phyloP scores from a whole-genome alignment of 1,140 invertebrate genomes.

The Eufriesea mexicana region DNA sequence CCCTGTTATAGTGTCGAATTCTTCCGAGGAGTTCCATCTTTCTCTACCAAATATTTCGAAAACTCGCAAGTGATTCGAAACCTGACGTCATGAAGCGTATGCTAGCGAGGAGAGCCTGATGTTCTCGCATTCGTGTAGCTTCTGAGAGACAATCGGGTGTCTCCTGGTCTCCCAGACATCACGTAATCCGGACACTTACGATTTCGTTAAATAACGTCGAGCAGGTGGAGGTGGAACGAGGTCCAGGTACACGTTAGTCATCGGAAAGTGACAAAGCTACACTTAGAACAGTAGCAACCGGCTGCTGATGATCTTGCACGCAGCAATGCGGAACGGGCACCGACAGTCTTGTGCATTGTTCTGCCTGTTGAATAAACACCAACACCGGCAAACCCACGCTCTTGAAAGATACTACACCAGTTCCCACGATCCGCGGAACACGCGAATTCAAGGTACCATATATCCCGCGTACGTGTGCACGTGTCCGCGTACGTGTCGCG shows the following conservation, averaged over 20 bases:
- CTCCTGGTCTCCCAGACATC: not conserved
- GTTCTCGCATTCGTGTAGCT: too few species aligned
- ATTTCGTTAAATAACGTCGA: slow-evolving; percentile 14
- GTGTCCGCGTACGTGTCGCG: not conserved
- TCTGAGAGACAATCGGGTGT: not conserved
- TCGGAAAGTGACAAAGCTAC: slow-evolving; percentile 50
- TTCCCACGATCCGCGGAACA: slow-evolving; percentile 76
- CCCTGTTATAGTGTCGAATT: too few species aligned
- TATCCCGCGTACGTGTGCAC: slow-evolving; percentile 23
- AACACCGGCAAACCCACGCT: slow-evolving; percentile 74
- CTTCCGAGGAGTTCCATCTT: too few species aligned
- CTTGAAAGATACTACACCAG: slow-evolving; percentile 77
- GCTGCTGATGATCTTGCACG: slow-evolving; percentile 73
- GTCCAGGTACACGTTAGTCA: slow-evolving; percentile 14
- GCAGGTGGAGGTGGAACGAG: not conserved
- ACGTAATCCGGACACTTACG: slow-evolving; percentile 30
- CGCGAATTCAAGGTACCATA: slow-evolving; percentile 76
- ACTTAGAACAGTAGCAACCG: slow-evolving; percentile 65
- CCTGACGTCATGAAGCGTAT: too few species aligned
- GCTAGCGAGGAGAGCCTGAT: too few species aligned
- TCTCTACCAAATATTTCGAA: too few species aligned
- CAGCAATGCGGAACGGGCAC: slow-evolving; percentile 74
- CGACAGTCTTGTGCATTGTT: slow-evolving; percentile 76
- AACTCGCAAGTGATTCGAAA: too few species aligned
- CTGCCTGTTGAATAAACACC: slow-evolving; percentile 74